phyloP scores from a whole-genome alignment of 1,140 invertebrate genomes.

The Nylanderia fulva region DNA sequence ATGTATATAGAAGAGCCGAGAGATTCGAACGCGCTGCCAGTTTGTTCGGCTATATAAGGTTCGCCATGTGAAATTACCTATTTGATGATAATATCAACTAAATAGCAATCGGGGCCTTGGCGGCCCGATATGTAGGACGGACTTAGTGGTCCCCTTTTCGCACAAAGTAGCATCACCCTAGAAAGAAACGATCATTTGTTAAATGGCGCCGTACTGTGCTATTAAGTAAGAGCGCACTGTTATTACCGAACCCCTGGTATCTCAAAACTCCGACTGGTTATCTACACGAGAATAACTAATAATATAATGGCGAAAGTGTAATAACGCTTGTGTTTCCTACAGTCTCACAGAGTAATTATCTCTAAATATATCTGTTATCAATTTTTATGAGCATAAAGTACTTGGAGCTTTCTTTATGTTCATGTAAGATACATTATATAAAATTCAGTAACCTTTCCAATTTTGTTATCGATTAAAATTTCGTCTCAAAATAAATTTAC shows the following conservation, averaged over 20 bases:
- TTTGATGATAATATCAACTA: constrained; percentile 61
- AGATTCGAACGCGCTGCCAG: constrained; percentile 18
- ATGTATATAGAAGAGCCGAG: constrained; percentile 45
- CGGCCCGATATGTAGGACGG: constrained; percentile 22
- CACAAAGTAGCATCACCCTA: constrained; percentile 41
- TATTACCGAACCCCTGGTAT: constrained; percentile 41
- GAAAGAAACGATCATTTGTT: constrained; percentile 60
- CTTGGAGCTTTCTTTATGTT: neutral
- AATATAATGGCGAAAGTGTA: constrained; percentile 49
- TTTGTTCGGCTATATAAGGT: constrained; percentile 40
- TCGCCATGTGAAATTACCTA: constrained; percentile 53
- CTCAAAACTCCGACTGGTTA: constrained; percentile 33
- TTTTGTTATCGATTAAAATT: neutral
- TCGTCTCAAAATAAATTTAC: neutral
- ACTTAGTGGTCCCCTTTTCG: constrained; percentile 41
- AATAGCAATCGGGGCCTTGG: constrained; percentile 48
- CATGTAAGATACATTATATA: neutral
- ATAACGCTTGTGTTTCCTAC: constrained; percentile 21
- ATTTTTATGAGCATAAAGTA: neutral
- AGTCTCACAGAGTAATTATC: constrained; percentile 6
- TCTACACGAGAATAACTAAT: constrained; percentile 48
- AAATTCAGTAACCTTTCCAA: neutral
- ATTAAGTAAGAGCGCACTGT: constrained; percentile 55
- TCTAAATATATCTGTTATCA: constrained; percentile 20
- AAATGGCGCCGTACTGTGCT: constrained; percentile 44